Percentiles rank a stretch among this genome's conserved stretches.
Evolutionary conservation across 30 jellyfish, hydroid and myxozoan genomes (phyloP).

Genomic region (Mastigias papua): DNA sequence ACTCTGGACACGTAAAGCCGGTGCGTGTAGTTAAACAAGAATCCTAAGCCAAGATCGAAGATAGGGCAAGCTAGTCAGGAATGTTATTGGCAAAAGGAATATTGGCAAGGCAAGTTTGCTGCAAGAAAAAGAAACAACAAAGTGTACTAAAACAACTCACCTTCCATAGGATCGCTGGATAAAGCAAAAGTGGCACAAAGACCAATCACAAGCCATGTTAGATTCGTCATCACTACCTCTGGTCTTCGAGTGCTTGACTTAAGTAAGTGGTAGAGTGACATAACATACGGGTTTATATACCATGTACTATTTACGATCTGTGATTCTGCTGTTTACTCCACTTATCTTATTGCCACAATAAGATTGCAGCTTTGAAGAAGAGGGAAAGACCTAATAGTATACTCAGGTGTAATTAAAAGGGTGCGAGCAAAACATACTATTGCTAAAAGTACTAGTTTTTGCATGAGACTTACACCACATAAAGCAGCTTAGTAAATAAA

Average conservation of each 20-base stretch:
- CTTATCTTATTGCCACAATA: neutral
- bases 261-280: neutral
- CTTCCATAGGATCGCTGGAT: conserved; percentile 9
- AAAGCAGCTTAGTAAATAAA: neutral
- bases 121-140: too few relatives aligned
- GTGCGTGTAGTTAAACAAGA: too few relatives aligned
- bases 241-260: neutral
- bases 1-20: too few relatives aligned
- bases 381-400: neutral
- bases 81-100: too few relatives aligned
- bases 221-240: neutral
- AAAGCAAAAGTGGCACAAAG: conserved; percentile 31
- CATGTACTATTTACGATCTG: neutral
- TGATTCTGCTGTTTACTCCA: neutral
- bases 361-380: neutral
- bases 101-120: too few relatives aligned
- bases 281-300: neutral
- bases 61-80: too few relatives aligned
- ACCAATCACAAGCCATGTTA: conserved; percentile 11
- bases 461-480: neutral
- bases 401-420: neutral
- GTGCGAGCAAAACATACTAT: neutral
- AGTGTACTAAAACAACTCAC: neutral
- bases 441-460: too few relatives aligned
- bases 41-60: too few relatives aligned